Base-by-base conservation (phyloP, 2,888 invertebrate genomes). In the Microplitis manilae region DNA sequence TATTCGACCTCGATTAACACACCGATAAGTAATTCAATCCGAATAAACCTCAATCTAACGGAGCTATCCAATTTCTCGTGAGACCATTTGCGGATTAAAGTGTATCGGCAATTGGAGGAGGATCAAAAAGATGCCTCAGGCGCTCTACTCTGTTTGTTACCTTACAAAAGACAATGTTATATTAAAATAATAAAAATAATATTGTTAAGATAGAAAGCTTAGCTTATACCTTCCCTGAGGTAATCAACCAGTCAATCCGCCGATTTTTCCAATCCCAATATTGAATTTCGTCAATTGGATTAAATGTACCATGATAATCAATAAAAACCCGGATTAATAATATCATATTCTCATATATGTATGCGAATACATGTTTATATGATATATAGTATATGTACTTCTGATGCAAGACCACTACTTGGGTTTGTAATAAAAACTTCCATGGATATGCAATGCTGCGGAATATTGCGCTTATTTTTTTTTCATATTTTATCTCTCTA, bases 251-350 rank as follows among this genome's bases (percentile, higher is more conserved):
- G 61, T 20, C 39, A 69, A 73, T 71, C 73, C 79, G 64, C 64
- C 72, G 77, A 84, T 82, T 84, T 83, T 83, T 71, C 73, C 79
- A 85, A 83, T 85, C 86, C 82, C 84, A 85, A 85, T 86, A 88
- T 89, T 85, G 83, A 86, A 85, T 89, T 87, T 88, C 88, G 83
- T 82, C 85, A 84, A 87, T 86, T 86, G 85, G 79, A 83, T 83
- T 79, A 80, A 85, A 85, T 85, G 85, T 84, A 85, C 86, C 86
- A 9, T 85, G 85, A 87, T 88, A 86, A 85, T 85, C 84, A 84
- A 85, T 85, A 81, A 82, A 83, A 69, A 40, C 20, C 59, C 64
- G 76, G 80, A 78, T 80, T 79, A 78, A 79, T 68, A 78, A 76
- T 80, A 80, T 62, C 15, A 62, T 17, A 62, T 62, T 62, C 62